Base-by-base conservation (phyloP, 2,113 vertebrate genomes). In the Elanus axillaris region DNA sequence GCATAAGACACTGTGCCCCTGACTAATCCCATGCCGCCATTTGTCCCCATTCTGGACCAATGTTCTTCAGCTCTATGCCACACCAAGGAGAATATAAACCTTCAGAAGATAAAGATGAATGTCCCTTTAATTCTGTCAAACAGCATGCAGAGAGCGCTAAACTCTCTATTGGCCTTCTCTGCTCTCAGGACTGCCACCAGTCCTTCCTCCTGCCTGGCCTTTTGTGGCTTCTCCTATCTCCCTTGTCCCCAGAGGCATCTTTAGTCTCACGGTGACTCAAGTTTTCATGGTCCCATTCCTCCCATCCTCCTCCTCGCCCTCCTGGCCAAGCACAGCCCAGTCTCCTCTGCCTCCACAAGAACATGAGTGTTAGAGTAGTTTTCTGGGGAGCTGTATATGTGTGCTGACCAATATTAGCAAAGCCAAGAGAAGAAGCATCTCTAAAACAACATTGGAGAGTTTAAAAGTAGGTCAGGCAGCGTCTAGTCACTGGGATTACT, bases 391-490 rank as follows among this genome's bases (percentile, higher is more conserved):
- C 31, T 2, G 0, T 38, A 34, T 43, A 48, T 14, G 2, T 16
- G 29, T 21, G 40, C 50, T 76, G 16, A 79, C 38, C 45, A 43
- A 62, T 34, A 16, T 11, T 45, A 85, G 42, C 19, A 13, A 90
- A 90, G 22, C 36, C 26, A 69, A 92, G 48, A 86, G 66, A 67
- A 82, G 21, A 81, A 10, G 10, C 53, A 73, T 67, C 42, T 79
- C 67, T 76, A 7, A 79, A 96, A 69, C 50, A 64, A 11, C 58
- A 40, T 55, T 31, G n/a, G 15, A 31, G 67, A 80, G 21, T 72
- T 82, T 90, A 31, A 74, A 97, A 96, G 78, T 95, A 95, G 96
- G 96, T 96, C 95, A 95, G 82, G 75, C 74, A 60, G 69, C 0
- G 8, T 67, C 88, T 94, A 86, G 78, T 94, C 90, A 36, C 47